Evolutionary conservation across 2,797 vertebrate genomes (phyloP), one percentile per base, ranked within the genome.

Genomic region (Melanotaenia nigrans): DNA sequence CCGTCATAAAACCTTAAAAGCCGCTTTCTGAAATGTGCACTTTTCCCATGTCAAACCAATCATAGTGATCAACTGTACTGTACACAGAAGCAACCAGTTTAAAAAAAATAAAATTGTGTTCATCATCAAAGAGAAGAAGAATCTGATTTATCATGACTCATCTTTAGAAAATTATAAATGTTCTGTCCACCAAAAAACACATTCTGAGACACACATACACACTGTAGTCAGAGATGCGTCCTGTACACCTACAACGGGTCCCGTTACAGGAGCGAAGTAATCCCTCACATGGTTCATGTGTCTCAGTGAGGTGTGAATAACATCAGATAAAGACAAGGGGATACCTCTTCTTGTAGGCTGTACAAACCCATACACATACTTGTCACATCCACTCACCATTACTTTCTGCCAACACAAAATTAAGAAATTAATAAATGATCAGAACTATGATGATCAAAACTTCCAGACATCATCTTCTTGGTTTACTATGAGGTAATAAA

Each of bases 221-320:
- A 38, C 24, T 49, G 55, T 14, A 59, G 32, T n/a, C 32, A 59
- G 8, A 47, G 25, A 49, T 22, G 22, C 33, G 25, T 20, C 12
- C 1, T 25, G 18, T 3, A 61, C 24, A 30, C 18, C 57, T 38
- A 38, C 9, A 61, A 55, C 12, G 25, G 35, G n/a, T 47, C 47
- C 9, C 11, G 18, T 36, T 60, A 8, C 24, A 60, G 2, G 32
- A 62, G 54, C 38, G 71, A 69, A 71, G 8, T 61, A 57, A 78
- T 58, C 61, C 49, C 63, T 68, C 35, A 25, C 36, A 40, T 53
- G 20, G 45, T 60, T 53, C 63, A 38, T 65, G 35, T 59, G 57
- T 49, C 28, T 69, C 53, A 75, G 57, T 24, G 64, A 77, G 42
- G 36, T 74, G 79, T 55, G 72, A 78, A 38, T 24, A 77, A 61